Percentiles rank a stretch among this genome's conserved stretches.
Conservation (phyloP, 2,113 vertebrate genomes). For the Numenius arquata region DNA sequence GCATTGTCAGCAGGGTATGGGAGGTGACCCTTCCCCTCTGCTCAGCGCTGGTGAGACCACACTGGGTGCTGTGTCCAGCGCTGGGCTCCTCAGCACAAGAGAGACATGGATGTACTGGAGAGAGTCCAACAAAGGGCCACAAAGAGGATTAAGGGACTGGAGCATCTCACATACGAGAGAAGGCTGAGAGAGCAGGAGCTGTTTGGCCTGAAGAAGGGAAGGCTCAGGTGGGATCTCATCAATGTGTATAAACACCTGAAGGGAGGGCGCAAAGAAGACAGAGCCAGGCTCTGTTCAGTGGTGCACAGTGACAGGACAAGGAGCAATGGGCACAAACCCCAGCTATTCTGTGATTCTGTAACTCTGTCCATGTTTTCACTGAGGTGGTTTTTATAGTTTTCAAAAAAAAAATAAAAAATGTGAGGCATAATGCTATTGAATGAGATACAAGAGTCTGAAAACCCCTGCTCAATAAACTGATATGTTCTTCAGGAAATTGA, state of each 20-base stretch:
- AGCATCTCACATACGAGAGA: background rate
- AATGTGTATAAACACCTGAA: background rate
- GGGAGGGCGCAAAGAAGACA: background rate
- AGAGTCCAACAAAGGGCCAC: rapidly evolving
- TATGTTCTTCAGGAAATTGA: conserved; percentile 58
- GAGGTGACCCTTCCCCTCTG: background rate
- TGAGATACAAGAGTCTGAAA: conserved; percentile 34
- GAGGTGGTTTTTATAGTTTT: background rate
- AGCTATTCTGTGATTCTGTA: background rate
- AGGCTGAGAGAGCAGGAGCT: background rate
- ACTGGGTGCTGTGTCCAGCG: background rate
- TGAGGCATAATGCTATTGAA: background rate
- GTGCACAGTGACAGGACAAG: background rate
- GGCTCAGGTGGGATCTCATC: background rate
- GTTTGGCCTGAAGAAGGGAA: background rate
- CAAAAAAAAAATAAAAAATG: background rate
- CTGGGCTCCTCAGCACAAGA: background rate
- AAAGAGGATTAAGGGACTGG: background rate
- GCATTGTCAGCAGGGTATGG: rapidly evolving
- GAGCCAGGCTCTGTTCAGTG: background rate
- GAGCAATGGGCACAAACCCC: background rate
- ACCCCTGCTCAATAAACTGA: conserved; percentile 8
- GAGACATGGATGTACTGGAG: background rate
- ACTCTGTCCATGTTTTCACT: background rate
- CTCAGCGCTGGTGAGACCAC: background rate